Conservation (phyloP, 2,113 vertebrate species). For the Electrona antarctica region DNA sequence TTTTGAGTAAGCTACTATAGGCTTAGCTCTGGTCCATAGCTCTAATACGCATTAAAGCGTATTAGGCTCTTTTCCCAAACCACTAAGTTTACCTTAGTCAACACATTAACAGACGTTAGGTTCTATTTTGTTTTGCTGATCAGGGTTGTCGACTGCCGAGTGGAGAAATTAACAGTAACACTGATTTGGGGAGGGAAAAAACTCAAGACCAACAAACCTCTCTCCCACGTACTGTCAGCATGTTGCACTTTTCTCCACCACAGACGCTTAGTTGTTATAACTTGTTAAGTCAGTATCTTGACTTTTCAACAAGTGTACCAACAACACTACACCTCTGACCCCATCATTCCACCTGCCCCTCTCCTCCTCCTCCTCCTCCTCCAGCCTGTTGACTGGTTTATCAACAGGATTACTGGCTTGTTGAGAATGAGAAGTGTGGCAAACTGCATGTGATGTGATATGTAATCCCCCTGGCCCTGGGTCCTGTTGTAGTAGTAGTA, state of each 20-base stretch:
- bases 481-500: neutral
- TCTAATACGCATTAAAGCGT: too few relatives aligned
- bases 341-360: neutral
- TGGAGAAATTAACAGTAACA: conserved; percentile 1
- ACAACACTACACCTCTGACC: conserved; percentile 19
- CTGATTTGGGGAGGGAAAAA: neutral
- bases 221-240: neutral
- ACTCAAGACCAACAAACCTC: neutral
- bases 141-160: neutral
- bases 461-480: conserved; percentile 2
- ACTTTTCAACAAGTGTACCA: conserved; percentile 7
- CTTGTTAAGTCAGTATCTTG: conserved; percentile 12
- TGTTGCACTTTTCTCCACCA: neutral
- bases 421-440: conserved; percentile 36
- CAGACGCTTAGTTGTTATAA: neutral
- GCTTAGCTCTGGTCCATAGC: too few relatives aligned
- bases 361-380: conserved; percentile 4
- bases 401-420: conserved; percentile 43
- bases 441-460: conserved; percentile 51
- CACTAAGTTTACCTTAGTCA: neutral
- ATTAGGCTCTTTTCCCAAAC: neutral
- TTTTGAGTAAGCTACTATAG: too few relatives aligned
- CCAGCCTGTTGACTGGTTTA: conserved; percentile 28
- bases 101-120: neutral
- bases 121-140: conserved; percentile 9